These are phyloP conservation scores for Watsonalla binaria DNA, from an alignment of 2,888 invertebrate genomes.

Conservation along the genomic window DNA sequence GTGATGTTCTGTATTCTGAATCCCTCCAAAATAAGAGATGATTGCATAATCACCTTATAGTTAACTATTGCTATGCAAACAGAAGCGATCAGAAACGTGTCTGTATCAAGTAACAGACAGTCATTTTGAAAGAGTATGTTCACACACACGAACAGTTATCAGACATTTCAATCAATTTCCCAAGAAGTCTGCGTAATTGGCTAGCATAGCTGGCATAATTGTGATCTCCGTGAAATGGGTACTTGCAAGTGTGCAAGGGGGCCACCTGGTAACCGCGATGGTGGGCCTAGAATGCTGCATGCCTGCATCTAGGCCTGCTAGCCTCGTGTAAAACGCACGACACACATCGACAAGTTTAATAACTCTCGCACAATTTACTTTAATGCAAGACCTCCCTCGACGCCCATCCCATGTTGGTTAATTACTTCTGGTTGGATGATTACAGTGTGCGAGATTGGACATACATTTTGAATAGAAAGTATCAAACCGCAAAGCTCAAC, in stretches of 20 bases:
- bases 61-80: no score
- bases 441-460: neutral
- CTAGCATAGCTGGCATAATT: slow-evolving; percentile 30
- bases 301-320: slow-evolving; percentile 30
- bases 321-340: slow-evolving; percentile 44
- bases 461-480: neutral
- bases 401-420: no score
- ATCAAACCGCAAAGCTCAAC: no score
- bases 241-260: slow-evolving; percentile 57
- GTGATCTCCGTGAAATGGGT: slow-evolving; percentile 37
- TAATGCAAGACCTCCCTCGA: neutral
- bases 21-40: no score
- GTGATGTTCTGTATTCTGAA: no score
- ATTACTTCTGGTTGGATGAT: neutral
- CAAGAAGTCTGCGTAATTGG: neutral
- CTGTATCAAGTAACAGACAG: no score
- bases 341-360: slow-evolving; percentile 25
- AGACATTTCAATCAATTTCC: neutral
- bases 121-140: no score
- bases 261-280: slow-evolving; percentile 65
- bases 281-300: slow-evolving; percentile 47
- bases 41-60: no score
- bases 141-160: neutral
- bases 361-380: neutral
- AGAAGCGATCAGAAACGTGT: no score